phyloP scores from a whole-genome alignment of 2,888 invertebrate species.

The Agrochola litura region DNA sequence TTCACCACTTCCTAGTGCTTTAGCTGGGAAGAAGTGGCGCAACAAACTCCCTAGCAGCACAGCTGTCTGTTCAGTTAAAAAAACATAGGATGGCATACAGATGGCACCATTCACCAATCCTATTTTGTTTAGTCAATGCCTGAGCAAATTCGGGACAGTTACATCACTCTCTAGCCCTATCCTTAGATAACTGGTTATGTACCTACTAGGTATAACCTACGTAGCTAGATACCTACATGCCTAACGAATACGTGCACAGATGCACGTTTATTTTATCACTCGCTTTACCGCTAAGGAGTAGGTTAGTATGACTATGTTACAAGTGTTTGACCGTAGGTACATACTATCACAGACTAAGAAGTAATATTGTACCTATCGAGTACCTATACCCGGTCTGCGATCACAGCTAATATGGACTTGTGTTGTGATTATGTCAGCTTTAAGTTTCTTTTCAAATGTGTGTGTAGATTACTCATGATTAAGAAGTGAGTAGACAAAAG shows the following conservation, averaged over 20 bases:
- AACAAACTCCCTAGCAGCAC: too few species aligned
- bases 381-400: too few species aligned
- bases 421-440: neutral
- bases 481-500: conserved; percentile 6
- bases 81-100: too few species aligned
- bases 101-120: neutral
- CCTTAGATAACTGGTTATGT: neutral
- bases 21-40: too few species aligned
- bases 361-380: neutral
- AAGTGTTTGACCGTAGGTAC: neutral
- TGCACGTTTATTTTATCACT: conserved; percentile 33
- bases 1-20: too few species aligned
- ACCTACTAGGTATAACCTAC: too few species aligned
- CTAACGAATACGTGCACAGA: conserved; percentile 38
- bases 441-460: too few species aligned
- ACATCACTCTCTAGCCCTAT: neutral
- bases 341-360: too few species aligned
- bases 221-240: neutral
- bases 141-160: neutral
- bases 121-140: neutral
- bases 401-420: neutral
- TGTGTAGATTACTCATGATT: neutral
- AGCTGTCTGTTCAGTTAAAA: too few species aligned
- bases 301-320: conserved; percentile 1
- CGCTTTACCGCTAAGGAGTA: neutral